Evolutionary conservation across 2,113 vertebrate genomes (phyloP).

Genomic region (Fulica atra): DNA sequence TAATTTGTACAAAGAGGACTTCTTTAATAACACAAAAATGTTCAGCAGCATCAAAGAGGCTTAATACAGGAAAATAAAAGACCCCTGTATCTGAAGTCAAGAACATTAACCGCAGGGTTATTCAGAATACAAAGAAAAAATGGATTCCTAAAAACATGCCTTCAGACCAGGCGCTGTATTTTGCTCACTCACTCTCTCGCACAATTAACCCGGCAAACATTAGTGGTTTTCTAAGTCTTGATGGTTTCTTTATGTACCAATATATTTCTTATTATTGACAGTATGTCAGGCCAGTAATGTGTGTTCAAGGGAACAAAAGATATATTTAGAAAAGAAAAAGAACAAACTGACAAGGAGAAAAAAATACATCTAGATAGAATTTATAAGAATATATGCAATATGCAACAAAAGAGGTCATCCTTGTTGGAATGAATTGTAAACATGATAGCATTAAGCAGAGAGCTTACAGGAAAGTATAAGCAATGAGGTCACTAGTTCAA

Average conservation of each 20-base stretch:
- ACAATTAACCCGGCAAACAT: conserved; percentile 16
- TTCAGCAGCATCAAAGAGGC: neutral
- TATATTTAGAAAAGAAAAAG: conserved; percentile 17
- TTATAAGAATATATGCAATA: neutral
- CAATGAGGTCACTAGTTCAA: neutral
- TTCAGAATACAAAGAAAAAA: neutral
- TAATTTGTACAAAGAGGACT: neutral
- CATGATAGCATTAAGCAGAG: neutral
- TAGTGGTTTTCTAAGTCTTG: neutral
- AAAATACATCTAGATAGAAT: neutral
- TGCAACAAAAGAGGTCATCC: neutral
- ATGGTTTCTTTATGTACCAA: neutral
- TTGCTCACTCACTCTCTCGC: neutral
- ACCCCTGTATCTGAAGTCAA: neutral
- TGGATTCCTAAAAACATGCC: neutral
- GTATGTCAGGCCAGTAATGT: neutral
- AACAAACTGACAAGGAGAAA: neutral
- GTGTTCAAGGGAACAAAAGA: neutral
- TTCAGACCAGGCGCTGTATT: neutral
- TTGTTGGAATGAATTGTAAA: neutral
- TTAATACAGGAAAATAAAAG: neutral
- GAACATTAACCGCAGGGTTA: neutral
- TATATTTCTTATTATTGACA: conserved; percentile 12
- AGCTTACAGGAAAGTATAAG: neutral
- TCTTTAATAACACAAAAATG: neutral